Percentiles rank a stretch among this genome's conserved stretches.
phyloP scores from a whole-genome alignment of 2,113 vertebrate species.

The Microcebus jonahi region DNA sequence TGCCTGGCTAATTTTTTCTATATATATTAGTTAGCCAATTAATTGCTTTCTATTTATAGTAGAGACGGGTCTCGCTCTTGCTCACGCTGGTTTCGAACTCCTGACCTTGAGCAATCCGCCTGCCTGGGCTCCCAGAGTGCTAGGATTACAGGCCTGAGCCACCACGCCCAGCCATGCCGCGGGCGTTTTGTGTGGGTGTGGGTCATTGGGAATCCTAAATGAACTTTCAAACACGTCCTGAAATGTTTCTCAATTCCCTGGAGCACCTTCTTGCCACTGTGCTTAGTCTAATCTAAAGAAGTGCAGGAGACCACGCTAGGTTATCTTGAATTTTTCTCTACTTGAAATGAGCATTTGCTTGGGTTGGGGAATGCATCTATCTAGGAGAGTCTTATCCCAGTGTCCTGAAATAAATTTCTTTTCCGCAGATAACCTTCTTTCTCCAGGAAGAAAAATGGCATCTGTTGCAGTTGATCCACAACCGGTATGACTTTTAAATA shows the following conservation, averaged over 20 bases:
- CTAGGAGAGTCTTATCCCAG: neutral
- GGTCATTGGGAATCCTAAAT: neutral
- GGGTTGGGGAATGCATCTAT: neutral
- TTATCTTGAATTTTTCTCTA: neutral
- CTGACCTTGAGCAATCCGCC: too few species aligned
- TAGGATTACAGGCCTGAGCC: too few species aligned
- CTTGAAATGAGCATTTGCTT: neutral
- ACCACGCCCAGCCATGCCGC: too few species aligned
- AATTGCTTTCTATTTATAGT: too few species aligned
- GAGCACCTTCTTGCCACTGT: neutral
- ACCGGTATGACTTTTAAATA: slow-evolving; percentile 77
- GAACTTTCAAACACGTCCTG: neutral
- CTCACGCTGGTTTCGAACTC: too few species aligned
- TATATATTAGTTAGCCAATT: too few species aligned
- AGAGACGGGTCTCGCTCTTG: too few species aligned
- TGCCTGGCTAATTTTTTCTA: too few species aligned
- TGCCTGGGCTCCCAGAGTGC: too few species aligned
- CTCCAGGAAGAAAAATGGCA: slow-evolving; percentile 81
- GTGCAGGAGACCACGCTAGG: neutral
- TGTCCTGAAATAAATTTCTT: slow-evolving; percentile 45
- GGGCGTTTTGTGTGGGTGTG: neutral
- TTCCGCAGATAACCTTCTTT: slow-evolving; percentile 65
- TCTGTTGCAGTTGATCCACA: slow-evolving; percentile 78
- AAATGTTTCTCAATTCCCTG: neutral
- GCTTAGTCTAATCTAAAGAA: neutral